These are phyloP conservation scores for Acanthisitta chloris DNA, from an alignment of 2,113 vertebrate species.

Conservation along the genomic window DNA sequence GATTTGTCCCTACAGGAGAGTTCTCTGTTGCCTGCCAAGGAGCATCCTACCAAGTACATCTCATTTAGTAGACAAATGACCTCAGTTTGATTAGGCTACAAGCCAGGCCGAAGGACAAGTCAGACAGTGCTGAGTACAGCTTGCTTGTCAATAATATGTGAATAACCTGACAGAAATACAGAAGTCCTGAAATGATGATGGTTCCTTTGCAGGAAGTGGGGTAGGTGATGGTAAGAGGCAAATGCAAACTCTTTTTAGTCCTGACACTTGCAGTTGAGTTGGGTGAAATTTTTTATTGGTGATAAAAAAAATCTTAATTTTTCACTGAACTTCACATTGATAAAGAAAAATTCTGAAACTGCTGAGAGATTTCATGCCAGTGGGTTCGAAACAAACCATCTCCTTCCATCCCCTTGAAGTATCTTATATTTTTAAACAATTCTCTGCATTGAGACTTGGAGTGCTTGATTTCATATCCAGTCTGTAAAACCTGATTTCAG, in stretches of 20 bases:
- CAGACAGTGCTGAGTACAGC: background rate
- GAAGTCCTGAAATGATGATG: background rate
- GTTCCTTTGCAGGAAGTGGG: background rate
- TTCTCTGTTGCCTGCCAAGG: background rate
- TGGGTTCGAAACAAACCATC: background rate
- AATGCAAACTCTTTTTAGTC: background rate
- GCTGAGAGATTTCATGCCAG: background rate
- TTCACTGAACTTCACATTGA: background rate
- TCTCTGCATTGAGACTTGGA: background rate
- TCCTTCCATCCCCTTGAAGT: background rate
- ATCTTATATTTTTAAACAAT: background rate
- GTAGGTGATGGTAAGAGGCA: background rate
- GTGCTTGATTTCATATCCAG: background rate
- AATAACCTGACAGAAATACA: background rate
- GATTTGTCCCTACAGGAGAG: background rate
- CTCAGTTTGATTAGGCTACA: background rate
- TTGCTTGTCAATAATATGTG: background rate
- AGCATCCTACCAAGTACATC: background rate
- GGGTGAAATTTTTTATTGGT: background rate
- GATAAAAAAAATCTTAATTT: background rate
- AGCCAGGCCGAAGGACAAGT: slow-evolving; percentile 8
- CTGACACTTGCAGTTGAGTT: background rate
- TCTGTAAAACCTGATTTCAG: background rate
- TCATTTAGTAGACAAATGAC: background rate
- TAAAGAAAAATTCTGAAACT: background rate